Evolutionary conservation across 2,888 invertebrate species (phyloP).

Genomic region (Melanostoma scalare): DNA sequence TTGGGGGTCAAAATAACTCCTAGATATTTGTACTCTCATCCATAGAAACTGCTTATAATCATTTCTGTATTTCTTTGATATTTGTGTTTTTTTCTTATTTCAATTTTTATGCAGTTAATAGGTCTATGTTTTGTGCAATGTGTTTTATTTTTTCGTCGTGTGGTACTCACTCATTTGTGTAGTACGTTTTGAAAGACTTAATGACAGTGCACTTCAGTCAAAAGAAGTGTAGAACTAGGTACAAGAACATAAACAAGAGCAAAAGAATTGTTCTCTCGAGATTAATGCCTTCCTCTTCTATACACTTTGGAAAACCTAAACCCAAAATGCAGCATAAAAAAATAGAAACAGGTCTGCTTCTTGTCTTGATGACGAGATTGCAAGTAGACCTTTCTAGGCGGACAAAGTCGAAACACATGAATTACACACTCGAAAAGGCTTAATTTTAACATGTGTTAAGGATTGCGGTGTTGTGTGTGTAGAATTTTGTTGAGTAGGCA

Average conservation of each 20-base stretch:
- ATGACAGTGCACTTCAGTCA: conserved; percentile 35
- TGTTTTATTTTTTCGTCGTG: not conserved
- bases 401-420: conserved; percentile 21
- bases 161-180: not conserved
- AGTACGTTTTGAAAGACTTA: conserved; percentile 29
- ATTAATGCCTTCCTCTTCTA: conserved; percentile 8
- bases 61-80: no score
- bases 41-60: no score
- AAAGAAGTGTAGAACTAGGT: not conserved
- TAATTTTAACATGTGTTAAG: conserved; percentile 40
- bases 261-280: conserved; percentile 36
- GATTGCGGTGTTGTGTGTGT: conserved; percentile 8
- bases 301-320: not conserved
- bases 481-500: conserved; percentile 27
- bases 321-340: not conserved
- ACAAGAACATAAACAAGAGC: conserved; percentile 23
- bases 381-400: conserved; percentile 7
- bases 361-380: not conserved
- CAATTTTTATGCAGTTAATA: no score
- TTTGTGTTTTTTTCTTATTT: no score
- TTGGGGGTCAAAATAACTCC: no score
- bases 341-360: not conserved
- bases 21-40: no score
- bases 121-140: not conserved
- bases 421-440: conserved; percentile 37